phyloP scores from a whole-genome alignment of 1,140 invertebrate genomes.

The Trissolcus basalis region DNA sequence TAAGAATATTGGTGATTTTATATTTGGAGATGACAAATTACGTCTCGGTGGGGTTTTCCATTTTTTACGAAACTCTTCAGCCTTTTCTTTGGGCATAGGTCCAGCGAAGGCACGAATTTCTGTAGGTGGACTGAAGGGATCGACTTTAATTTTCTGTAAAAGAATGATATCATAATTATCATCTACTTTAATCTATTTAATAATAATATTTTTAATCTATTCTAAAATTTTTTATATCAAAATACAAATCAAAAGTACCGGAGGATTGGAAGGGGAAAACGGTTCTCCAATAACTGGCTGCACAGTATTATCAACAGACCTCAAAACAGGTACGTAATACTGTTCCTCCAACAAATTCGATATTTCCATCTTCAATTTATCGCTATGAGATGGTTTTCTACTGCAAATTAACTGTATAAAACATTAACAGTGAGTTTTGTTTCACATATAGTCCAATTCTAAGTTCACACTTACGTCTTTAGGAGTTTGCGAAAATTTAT shows the following conservation, averaged over 20 bases:
- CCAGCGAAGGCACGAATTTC: constrained; percentile 89
- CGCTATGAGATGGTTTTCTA: constrained; percentile 67
- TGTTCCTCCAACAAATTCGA: constrained; percentile 80
- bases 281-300: constrained; percentile 85
- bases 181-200: too few relatives aligned
- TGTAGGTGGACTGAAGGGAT: constrained; percentile 81
- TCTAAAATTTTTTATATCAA: too few relatives aligned
- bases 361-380: constrained; percentile 78
- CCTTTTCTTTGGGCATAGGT: constrained; percentile 86
- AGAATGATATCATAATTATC: neutral
- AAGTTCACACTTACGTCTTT: constrained; percentile 80
- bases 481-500: constrained; percentile 85
- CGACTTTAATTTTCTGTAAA: constrained; percentile 78
- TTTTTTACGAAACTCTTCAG: constrained; percentile 83
- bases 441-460: constrained; percentile 30
- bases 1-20: too few relatives aligned
- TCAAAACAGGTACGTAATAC: constrained; percentile 89
- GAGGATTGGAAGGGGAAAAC: constrained; percentile 81
- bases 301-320: constrained; percentile 83
- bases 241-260: constrained; percentile 70
- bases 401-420: constrained; percentile 79
- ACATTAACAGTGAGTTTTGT: constrained; percentile 9
- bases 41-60: constrained; percentile 87
- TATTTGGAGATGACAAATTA: constrained; percentile 48
- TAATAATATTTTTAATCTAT: too few relatives aligned